phyloP scores from a whole-genome alignment of 2,113 vertebrate species.

The Thamnophis sirtalis region DNA sequence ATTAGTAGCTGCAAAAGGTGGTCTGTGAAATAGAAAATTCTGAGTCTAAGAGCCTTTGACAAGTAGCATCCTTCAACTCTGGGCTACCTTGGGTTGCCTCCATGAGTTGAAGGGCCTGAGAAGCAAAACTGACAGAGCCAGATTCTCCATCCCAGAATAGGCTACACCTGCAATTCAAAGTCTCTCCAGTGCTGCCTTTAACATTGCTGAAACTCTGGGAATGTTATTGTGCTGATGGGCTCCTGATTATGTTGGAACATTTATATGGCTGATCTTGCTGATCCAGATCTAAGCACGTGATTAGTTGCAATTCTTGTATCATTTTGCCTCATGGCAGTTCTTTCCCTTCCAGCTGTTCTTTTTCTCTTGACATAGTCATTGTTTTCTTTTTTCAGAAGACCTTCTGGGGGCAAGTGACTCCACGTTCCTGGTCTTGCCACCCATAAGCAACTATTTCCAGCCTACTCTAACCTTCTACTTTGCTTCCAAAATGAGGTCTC shows the following conservation, averaged over 20 bases:
- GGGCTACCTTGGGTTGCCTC: not conserved
- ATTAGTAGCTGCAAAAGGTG: not conserved
- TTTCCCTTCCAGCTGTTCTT: not conserved
- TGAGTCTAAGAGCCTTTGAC: not conserved
- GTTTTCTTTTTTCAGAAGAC: not conserved
- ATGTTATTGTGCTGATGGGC: not conserved
- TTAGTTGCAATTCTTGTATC: not conserved
- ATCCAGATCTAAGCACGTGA: not conserved
- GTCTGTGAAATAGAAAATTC: not conserved
- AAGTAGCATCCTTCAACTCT: not conserved
- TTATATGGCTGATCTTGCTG: not conserved
- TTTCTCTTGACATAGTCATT: too few relatives aligned
- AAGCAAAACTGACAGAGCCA: not conserved
- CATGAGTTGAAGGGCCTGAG: too few relatives aligned
- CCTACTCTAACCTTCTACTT: not conserved
- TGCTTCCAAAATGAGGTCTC: not conserved
- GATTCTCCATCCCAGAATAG: not conserved
- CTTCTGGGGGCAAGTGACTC: constrained; percentile 80
- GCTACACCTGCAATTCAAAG: not conserved
- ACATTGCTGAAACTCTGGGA: not conserved
- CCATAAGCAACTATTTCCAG: constrained; percentile 15
- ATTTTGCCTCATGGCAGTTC: not conserved
- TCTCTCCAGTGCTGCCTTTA: not conserved
- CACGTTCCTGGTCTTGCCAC: constrained; percentile 81
- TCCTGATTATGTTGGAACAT: not conserved